phyloP scores from a whole-genome alignment of 2,888 invertebrate species.

The Dicroscelio sp. region DNA sequence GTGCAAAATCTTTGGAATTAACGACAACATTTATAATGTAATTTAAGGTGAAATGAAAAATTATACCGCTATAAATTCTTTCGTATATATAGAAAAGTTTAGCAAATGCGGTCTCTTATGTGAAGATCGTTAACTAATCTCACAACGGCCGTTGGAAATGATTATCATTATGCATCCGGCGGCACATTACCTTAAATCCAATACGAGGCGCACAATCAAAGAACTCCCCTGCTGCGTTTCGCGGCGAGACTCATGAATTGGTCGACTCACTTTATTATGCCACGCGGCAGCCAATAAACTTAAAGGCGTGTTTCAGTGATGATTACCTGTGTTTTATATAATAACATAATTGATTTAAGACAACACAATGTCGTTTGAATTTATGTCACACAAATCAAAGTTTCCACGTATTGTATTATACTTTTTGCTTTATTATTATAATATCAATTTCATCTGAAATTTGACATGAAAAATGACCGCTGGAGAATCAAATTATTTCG shows the following conservation, averaged over 20 bases:
- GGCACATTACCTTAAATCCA: slow-evolving; percentile 30
- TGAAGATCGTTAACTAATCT: slow-evolving; percentile 26
- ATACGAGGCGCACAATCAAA: slow-evolving; percentile 56
- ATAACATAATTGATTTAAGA: slow-evolving; percentile 44
- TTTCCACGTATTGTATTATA: no score
- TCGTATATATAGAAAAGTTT: no score
- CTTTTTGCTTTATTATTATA: no score
- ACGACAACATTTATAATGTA: no score
- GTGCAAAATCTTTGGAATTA: no score
- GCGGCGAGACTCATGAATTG: slow-evolving; percentile 52
- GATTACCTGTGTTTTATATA: slow-evolving; percentile 47
- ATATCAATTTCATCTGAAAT: no score
- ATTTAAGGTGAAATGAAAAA: no score
- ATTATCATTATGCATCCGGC: slow-evolving; percentile 22
- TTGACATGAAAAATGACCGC: no score
- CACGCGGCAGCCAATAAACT: slow-evolving; percentile 28
- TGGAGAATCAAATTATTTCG: no score
- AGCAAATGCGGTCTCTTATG: no score
- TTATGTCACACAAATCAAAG: not conserved
- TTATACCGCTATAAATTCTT: no score
- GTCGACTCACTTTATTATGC: slow-evolving; percentile 48
- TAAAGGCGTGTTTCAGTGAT: slow-evolving; percentile 48
- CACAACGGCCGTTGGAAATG: slow-evolving; percentile 12
- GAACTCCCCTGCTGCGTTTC: slow-evolving; percentile 51
- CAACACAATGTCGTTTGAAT: slow-evolving; percentile 2